A percentile compares a stretch with the other conserved stretches of the same genome.
Evolutionary conservation across 2,888 invertebrate species (phyloP).

Genomic region (Ceratothoa steindachneri): DNA sequence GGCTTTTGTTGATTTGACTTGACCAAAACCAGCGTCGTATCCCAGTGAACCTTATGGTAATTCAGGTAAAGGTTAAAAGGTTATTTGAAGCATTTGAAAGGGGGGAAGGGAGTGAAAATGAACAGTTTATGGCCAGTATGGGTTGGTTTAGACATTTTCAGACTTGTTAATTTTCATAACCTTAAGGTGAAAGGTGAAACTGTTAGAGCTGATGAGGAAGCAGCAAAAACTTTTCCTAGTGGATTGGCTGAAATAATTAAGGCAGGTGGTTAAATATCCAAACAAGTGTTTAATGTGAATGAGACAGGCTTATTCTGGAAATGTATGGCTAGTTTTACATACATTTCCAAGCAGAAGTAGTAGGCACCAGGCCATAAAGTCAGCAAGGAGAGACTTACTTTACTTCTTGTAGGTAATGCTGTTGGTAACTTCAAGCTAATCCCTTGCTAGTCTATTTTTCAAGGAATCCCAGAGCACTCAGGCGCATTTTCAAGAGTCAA

Average conservation of each 20-base stretch:
- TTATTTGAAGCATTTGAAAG: background rate
- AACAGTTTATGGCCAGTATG: background rate
- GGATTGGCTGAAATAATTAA: background rate
- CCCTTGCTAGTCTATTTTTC: too few species aligned
- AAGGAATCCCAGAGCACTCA: too few species aligned
- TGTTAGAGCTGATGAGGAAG: background rate
- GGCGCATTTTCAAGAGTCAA: too few species aligned
- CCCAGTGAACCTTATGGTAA: background rate
- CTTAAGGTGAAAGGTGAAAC: background rate
- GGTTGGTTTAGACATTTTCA: slow-evolving; percentile 7
- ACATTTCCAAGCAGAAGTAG: too few species aligned
- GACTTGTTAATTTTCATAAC: background rate
- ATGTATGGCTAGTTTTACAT: too few species aligned
- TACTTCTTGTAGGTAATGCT: too few species aligned
- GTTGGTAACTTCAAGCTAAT: too few species aligned
- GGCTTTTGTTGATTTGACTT: background rate
- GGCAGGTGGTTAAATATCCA: too few species aligned
- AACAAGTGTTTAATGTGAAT: too few species aligned
- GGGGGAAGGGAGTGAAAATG: slow-evolving; percentile 2
- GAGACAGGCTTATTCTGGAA: too few species aligned
- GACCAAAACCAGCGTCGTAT: background rate
- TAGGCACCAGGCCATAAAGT: too few species aligned
- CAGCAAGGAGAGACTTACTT: too few species aligned
- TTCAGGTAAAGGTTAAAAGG: background rate
- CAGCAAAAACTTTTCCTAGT: background rate